Percentiles rank a stretch among this genome's conserved stretches.
phyloP scores from a whole-genome alignment of 1,140 invertebrate species.

The Lepidurus apus region DNA sequence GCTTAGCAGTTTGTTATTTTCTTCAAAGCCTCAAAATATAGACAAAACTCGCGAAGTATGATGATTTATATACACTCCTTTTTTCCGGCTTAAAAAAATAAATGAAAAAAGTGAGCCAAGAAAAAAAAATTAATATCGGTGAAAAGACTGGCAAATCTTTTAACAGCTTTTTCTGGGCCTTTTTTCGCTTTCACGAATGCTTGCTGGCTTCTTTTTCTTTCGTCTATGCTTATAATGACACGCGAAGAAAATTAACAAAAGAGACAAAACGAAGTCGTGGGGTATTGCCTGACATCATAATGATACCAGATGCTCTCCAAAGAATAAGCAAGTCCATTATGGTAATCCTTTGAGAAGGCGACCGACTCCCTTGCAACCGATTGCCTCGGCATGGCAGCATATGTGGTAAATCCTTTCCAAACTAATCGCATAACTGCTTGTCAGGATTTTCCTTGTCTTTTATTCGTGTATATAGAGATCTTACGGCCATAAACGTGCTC shows the following conservation, averaged over 20 bases:
- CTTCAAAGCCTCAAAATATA: too few relatives aligned
- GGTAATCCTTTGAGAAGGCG: not conserved
- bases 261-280: not conserved
- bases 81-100: not conserved
- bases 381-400: too few relatives aligned
- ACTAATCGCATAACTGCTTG: too few relatives aligned
- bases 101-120: not conserved
- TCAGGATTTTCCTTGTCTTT: too few relatives aligned
- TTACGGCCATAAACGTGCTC: too few relatives aligned
- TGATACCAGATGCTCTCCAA: not conserved
- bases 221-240: not conserved
- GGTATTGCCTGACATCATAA: not conserved
- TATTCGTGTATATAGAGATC: too few relatives aligned
- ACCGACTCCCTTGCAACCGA: not conserved
- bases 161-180: too few relatives aligned
- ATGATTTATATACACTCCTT: not conserved
- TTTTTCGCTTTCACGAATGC: not conserved
- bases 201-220: not conserved
- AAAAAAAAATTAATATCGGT: not conserved
- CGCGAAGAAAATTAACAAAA: not conserved
- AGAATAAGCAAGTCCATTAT: not conserved
- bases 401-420: too few relatives aligned
- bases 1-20: too few relatives aligned
- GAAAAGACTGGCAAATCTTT: not conserved
- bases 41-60: not conserved